Percentiles rank a stretch among this genome's conserved stretches.
Conservation (phyloP, 2,888 invertebrate genomes). For the Eledona agricola region DNA sequence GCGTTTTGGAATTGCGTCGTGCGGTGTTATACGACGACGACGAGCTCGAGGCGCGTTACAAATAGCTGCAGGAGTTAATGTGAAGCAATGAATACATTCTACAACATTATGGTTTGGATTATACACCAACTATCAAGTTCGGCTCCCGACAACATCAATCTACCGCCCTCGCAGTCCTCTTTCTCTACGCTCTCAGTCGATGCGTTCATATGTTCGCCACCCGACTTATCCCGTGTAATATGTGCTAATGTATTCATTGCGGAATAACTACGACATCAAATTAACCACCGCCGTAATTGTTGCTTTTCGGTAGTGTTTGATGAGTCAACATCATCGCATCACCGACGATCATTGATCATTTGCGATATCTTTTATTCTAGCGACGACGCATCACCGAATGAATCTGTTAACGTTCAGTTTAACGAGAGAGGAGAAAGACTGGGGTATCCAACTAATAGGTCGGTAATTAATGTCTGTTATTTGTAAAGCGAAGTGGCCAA, state of each 20-base stretch:
- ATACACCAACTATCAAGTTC: slow-evolving; percentile 63
- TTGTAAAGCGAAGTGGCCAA: slow-evolving; percentile 49
- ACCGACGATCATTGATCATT: no score
- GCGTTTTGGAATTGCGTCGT: no score
- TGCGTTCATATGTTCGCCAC: slow-evolving; percentile 27
- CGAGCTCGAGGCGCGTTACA: slow-evolving; percentile 50
- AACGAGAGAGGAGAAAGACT: slow-evolving; percentile 36
- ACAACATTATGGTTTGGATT: slow-evolving; percentile 63
- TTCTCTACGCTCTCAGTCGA: slow-evolving; percentile 32
- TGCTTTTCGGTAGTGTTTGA: slow-evolving; percentile 27
- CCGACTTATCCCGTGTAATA: slow-evolving; percentile 35
- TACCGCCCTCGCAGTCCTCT: slow-evolving; percentile 50
- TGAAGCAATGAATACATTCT: slow-evolving; percentile 64
- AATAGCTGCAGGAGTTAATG: slow-evolving; percentile 61
- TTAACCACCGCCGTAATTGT: slow-evolving; percentile 36
- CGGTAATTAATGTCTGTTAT: slow-evolving; percentile 49
- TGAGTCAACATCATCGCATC: slow-evolving; percentile 14
- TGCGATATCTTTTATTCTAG: slow-evolving; percentile 2
- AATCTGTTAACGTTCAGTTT: slow-evolving; percentile 7
- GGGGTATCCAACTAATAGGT: slow-evolving; percentile 41
- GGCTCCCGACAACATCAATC: slow-evolving; percentile 62
- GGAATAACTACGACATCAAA: slow-evolving; percentile 31
- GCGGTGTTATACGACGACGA: no score
- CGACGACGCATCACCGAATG: slow-evolving; percentile 2
- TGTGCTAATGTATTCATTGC: slow-evolving; percentile 40